Base-by-base conservation (phyloP, 2,113 vertebrate genomes). In the Scomber japonicus region DNA sequence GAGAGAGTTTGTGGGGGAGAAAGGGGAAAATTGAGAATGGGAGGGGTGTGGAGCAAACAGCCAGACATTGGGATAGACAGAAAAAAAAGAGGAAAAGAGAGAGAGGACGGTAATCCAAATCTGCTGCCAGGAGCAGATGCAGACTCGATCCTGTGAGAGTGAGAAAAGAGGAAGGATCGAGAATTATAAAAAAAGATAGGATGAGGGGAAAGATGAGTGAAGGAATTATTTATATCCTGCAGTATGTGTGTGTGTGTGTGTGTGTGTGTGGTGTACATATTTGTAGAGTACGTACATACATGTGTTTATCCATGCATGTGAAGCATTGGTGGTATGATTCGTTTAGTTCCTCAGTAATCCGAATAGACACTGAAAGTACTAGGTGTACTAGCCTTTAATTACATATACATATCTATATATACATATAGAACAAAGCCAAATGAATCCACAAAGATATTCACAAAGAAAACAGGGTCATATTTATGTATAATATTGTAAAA, bases 101-200 rank as follows among this genome's bases (percentile, higher is more conserved):
- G 51, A 57, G 19, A 21, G 69, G 60, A 64, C 10, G 10, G 54
- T 85, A 72, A 90, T 80, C 66, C 70, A 73, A 81, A 82, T 71
- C 49, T 83, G 51, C 44, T 35, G 24, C 49, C 30, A 55, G 70
- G 11, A 84, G 56, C 53, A 79, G 71, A 79, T 45, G 14, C 30
- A 66, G 55, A 63, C 40, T 30, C 15, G 56, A 19, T 64, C 62
- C 17, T 67, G 71, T 30, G 54, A 68, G 50, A 17, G 30, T 62
- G 50, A 74, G 71, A 65, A 48, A 35, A 63, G n/a, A 70, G 71
- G 51, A 59, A 63, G 55, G 57, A 53, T 14, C 30, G 31, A 63
- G 57, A 77, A 69, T 48, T 30, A 63, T 2, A 81, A 60, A 49
- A 11, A 44, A 53, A 54, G 53, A 64, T 44, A 65, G 53, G 35